phyloP scores from a whole-genome alignment of 2,797 vertebrate genomes.

The Cyclopterus lumpus region DNA sequence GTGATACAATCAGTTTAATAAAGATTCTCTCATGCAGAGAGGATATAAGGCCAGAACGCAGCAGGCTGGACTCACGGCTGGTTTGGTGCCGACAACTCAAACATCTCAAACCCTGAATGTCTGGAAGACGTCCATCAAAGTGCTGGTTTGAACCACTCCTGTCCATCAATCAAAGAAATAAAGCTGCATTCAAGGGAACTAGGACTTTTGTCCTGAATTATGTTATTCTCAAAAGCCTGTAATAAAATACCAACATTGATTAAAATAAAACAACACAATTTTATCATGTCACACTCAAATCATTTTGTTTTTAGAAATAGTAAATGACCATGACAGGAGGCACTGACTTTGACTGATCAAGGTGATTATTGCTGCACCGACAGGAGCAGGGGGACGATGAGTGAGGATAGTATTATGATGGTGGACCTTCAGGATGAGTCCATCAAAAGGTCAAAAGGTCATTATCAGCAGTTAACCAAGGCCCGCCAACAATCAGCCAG shows the following conservation, averaged over 20 bases:
- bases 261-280: background rate
- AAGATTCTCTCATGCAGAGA: constrained; percentile 27
- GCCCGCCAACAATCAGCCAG: constrained; percentile 2
- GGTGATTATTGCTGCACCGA: background rate
- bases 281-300: background rate
- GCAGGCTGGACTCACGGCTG: constrained; percentile 14
- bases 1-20: constrained; percentile 63
- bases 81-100: background rate
- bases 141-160: background rate
- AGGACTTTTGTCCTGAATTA: background rate
- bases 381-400: background rate
- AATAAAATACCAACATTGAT: background rate
- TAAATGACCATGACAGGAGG: background rate
- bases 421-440: background rate
- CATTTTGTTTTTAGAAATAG: background rate
- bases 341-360: background rate
- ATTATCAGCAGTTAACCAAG: background rate
- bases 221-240: background rate
- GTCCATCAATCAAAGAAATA: background rate
- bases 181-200: constrained; percentile 15
- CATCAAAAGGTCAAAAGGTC: background rate
- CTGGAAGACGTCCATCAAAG: background rate
- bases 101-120: constrained; percentile 21
- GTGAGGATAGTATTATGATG: background rate
- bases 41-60: constrained; percentile 62